Percentiles rank a stretch among this genome's conserved stretches.
Evolutionary conservation across 1,140 invertebrate genomes (phyloP).

Genomic region (Formica exsecta): DNA sequence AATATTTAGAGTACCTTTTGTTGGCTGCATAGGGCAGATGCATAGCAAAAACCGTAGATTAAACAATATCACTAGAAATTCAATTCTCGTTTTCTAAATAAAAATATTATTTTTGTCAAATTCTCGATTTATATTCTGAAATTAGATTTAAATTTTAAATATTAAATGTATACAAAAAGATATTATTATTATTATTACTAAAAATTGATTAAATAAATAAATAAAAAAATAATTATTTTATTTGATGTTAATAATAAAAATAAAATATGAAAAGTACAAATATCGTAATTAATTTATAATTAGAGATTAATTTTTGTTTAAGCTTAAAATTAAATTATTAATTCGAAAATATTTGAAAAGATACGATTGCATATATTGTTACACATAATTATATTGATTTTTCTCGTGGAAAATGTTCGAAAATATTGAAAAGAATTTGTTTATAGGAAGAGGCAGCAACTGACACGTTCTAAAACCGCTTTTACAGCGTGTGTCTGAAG

Average conservation of each 20-base stretch:
- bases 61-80: background rate
- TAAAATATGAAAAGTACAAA: background rate
- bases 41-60: background rate
- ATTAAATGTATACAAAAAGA: too few relatives aligned
- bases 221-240: background rate
- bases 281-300: constrained; percentile 31
- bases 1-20: constrained; percentile 18
- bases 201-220: too few relatives aligned
- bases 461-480: constrained; percentile 36
- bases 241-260: background rate
- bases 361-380: constrained; percentile 36
- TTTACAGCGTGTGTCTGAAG: constrained; percentile 44
- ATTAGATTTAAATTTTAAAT: too few relatives aligned
- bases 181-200: too few relatives aligned
- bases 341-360: constrained; percentile 23
- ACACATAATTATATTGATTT: constrained; percentile 14
- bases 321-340: constrained; percentile 34
- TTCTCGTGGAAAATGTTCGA: constrained; percentile 22
- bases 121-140: background rate
- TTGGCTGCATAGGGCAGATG: background rate
- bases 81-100: background rate
- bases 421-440: background rate
- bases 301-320: background rate
- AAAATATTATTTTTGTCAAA: constrained; percentile 21
- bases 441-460: constrained; percentile 2